phyloP scores from a whole-genome alignment of 2,113 vertebrate species.

The Odontophorus gujanensis region DNA sequence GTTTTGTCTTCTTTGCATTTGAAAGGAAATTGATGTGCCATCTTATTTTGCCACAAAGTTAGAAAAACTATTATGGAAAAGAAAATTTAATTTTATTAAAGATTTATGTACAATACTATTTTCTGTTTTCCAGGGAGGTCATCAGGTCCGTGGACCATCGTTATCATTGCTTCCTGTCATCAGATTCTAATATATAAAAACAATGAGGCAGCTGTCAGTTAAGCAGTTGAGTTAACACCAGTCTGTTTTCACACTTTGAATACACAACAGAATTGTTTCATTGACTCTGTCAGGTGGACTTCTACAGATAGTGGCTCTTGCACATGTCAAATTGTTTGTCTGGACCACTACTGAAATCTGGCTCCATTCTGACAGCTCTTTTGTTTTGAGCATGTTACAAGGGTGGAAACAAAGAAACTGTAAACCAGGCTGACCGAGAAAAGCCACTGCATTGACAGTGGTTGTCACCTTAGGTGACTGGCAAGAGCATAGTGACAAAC shows the following conservation, averaged over 20 bases:
- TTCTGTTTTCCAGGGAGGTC: background rate
- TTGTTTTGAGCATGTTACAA: background rate
- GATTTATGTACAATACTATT: background rate
- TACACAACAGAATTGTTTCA: background rate
- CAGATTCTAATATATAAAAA: background rate
- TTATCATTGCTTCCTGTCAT: background rate
- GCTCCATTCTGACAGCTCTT: background rate
- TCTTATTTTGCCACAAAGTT: background rate
- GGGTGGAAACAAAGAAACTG: background rate
- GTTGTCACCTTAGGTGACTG: background rate
- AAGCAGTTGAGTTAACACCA: background rate
- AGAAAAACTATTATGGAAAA: background rate
- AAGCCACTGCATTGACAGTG: background rate
- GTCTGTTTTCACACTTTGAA: background rate
- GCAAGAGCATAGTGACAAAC: background rate
- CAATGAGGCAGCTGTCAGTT: background rate
- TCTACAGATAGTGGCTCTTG: background rate
- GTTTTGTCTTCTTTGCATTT: background rate
- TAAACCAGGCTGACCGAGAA: background rate
- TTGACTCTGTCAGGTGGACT: background rate
- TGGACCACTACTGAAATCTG: background rate
- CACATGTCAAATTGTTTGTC: background rate
- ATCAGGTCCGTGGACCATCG: background rate
- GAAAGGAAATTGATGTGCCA: background rate
- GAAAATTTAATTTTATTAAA: background rate